Conservation (phyloP, 2,888 invertebrate species). For the Eudemis profundana region DNA sequence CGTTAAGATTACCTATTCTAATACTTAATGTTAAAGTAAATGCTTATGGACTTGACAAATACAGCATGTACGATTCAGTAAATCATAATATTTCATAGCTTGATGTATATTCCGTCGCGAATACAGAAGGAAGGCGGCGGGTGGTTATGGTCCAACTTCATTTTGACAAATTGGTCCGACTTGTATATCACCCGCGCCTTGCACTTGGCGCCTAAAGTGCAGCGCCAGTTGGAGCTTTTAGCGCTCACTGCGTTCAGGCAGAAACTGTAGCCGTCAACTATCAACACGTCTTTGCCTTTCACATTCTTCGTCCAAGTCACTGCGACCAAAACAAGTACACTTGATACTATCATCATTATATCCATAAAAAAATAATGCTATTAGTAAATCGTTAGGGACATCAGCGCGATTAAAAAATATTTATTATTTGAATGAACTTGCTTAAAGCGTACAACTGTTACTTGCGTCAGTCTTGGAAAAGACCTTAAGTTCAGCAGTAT, state of each 20-base stretch:
- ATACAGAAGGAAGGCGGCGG: neutral
- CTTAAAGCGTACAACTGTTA: too few relatives aligned
- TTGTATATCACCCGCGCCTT: conserved; percentile 4
- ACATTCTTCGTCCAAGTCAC: conserved; percentile 4
- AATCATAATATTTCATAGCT: neutral
- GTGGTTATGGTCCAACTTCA: conserved; percentile 3
- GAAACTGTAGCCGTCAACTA: conserved; percentile 14
- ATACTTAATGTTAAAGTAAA: too few relatives aligned
- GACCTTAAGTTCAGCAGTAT: too few relatives aligned
- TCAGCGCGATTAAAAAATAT: too few relatives aligned
- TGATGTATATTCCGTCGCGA: neutral
- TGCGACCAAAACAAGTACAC: neutral
- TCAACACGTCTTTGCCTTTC: conserved; percentile 3
- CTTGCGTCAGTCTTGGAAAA: too few relatives aligned
- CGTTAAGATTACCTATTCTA: too few relatives aligned
- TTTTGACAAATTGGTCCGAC: neutral
- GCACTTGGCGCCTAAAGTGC: conserved; percentile 10
- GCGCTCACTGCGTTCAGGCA: neutral
- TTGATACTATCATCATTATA: neutral
- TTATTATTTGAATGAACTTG: too few relatives aligned
- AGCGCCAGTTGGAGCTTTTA: neutral
- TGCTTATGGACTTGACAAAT: too few relatives aligned
- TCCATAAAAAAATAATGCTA: neutral
- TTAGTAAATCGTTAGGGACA: too few relatives aligned
- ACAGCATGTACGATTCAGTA: too few relatives aligned